These are phyloP conservation scores for Anoplopoma fimbria DNA, from an alignment of 2,113 vertebrate genomes.

Conservation along the genomic window DNA sequence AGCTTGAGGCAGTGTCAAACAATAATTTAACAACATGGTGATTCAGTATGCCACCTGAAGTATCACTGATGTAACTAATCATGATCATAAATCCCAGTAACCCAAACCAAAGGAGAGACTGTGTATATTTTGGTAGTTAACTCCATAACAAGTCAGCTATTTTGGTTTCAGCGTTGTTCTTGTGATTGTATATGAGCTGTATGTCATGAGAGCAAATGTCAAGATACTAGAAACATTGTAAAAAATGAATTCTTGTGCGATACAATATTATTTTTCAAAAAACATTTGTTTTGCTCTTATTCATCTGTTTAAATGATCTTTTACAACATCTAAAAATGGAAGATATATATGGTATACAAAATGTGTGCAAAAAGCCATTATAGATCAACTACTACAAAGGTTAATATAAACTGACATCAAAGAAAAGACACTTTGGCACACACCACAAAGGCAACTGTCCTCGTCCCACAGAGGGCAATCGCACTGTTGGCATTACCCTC, in stretches of 20 bases:
- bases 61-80: conserved; percentile 6
- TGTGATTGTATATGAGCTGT: neutral
- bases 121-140: neutral
- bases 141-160: neutral
- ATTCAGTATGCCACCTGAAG: neutral
- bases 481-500: neutral
- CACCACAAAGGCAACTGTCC: conserved; percentile 23
- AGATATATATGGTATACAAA: conserved; percentile 57
- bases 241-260: neutral
- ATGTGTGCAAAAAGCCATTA: conserved; percentile 66
- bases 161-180: neutral
- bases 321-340: conserved; percentile 4
- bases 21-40: neutral
- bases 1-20: conserved; percentile 11
- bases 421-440: conserved; percentile 46
- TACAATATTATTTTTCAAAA: conserved; percentile 5
- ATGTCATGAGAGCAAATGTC: neutral
- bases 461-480: neutral
- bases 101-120: neutral
- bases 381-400: conserved; percentile 46
- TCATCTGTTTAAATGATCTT: neutral
- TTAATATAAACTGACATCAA: conserved; percentile 25
- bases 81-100: neutral
- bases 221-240: conserved; percentile 2
- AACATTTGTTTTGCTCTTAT: neutral